phyloP scores from a whole-genome alignment of 2,113 vertebrate species.

The Craseonycteris thonglongyai region DNA sequence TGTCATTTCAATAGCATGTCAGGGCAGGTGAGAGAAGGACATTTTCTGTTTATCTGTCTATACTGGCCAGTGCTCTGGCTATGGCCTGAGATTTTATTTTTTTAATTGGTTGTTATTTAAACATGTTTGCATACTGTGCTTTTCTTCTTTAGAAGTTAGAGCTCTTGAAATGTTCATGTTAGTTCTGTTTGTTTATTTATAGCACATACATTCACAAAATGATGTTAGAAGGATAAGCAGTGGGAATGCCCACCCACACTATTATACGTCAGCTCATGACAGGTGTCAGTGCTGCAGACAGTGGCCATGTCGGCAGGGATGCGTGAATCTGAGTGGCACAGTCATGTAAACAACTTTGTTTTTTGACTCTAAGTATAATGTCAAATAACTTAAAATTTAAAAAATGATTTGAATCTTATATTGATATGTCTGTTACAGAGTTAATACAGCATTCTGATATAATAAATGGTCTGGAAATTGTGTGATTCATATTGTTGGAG shows the following conservation, averaged over 20 bases:
- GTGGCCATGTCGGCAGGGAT: not conserved
- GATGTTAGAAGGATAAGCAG: not conserved
- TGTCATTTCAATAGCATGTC: not conserved
- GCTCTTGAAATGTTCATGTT: not conserved
- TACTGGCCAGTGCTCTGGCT: not conserved
- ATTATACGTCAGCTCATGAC: not conserved
- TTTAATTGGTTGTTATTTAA: not conserved
- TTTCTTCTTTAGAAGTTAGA: not conserved
- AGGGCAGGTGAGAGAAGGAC: not conserved
- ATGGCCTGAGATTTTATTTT: not conserved
- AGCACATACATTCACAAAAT: not conserved
- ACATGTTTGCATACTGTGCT: not conserved
- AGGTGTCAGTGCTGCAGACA: too few relatives aligned
- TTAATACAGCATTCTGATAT: not conserved
- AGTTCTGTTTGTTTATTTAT: not conserved
- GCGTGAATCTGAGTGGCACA: not conserved
- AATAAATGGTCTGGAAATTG: not conserved
- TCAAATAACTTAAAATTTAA: not conserved
- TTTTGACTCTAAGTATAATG: not conserved
- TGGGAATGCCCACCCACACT: rapidly evolving
- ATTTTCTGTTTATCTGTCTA: not conserved
- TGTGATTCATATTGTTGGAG: not conserved
- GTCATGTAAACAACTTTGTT: not conserved
- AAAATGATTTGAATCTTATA: not conserved
- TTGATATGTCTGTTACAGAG: not conserved